Base-by-base conservation (phyloP, 2,888 invertebrate genomes). In the Ametastegia equiseti region DNA sequence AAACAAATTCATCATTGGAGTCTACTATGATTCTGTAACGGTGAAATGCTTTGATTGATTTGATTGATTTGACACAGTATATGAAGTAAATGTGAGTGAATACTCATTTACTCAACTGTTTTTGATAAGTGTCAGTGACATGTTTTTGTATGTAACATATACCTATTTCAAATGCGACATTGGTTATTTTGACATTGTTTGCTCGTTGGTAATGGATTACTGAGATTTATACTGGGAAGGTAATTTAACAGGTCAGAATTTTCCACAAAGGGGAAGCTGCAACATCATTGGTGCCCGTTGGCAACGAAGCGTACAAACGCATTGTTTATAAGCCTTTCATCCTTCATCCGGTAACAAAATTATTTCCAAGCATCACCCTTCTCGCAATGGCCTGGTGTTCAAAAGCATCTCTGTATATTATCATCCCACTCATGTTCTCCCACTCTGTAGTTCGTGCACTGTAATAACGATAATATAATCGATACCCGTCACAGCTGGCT, bases 381-480 rank as follows among this genome's bases (percentile, higher is more conserved):
- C 9, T 30, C 27, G 4, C 13, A 39, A 39, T 69, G n/a, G 69
- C 39, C n/a, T 42, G 36, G 6, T n/a, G 39, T 36, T 69, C 15
- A 19, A 39, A 36, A 23, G 39, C 69, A 19, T 42, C n/a, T 23
- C 27, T 30, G 15, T 30, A 30, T 33, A 63, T 63, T 27, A 33
- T 30, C 15, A 15, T 63, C 15, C n/a, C 63, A 30, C 33, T 42
- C 39, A 19, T 36, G 39, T n/a, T 69, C 39, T 42, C 27, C 9
- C 39, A 19, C 47, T 13, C 47, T 15, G 36, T 42, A 36, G 13
- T 7, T 27, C 42, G 23, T 60, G 23, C 69, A 13, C 63, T 50
- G 69, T 77, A 85, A 83, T 86, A 86, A 83, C 82, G 82, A 83
- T 84, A 83, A 85, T 84, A 84, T 82, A 84, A 86, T 85, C 86